These are phyloP conservation scores for Rhadina sibilatrix DNA, from an alignment of 2,113 vertebrate species.

Conservation along the genomic window DNA sequence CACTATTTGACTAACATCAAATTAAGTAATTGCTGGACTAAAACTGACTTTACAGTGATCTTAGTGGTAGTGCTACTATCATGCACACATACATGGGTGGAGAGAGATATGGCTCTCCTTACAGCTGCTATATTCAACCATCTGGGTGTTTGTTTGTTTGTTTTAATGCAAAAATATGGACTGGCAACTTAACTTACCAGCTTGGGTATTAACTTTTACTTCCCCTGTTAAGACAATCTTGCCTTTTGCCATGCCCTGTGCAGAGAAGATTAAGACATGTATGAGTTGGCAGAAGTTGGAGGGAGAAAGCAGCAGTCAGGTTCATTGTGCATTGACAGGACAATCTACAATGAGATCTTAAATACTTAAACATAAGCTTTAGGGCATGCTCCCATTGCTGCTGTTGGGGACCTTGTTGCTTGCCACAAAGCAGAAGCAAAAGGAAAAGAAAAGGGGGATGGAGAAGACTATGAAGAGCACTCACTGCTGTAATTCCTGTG, in stretches of 20 bases:
- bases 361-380: neutral
- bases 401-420: neutral
- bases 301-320: neutral
- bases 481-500: neutral
- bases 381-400: neutral
- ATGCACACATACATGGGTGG: neutral
- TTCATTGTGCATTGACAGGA: fast-evolving
- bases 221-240: constrained; percentile 71
- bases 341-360: neutral
- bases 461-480: neutral
- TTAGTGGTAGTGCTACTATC: neutral
- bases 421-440: neutral
- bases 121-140: neutral
- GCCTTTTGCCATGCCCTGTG: constrained; percentile 78
- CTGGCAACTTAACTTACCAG: neutral
- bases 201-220: constrained; percentile 19
- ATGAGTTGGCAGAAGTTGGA: neutral
- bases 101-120: neutral
- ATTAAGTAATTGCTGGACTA: neutral
- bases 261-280: neutral
- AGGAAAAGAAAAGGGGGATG: neutral
- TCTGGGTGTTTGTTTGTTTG: too few species aligned
- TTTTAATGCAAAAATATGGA: neutral
- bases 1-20: neutral
- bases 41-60: neutral